These are phyloP conservation scores for Rhadinocentrus ornatus DNA, from an alignment of 2,797 vertebrate genomes.

Conservation along the genomic window DNA sequence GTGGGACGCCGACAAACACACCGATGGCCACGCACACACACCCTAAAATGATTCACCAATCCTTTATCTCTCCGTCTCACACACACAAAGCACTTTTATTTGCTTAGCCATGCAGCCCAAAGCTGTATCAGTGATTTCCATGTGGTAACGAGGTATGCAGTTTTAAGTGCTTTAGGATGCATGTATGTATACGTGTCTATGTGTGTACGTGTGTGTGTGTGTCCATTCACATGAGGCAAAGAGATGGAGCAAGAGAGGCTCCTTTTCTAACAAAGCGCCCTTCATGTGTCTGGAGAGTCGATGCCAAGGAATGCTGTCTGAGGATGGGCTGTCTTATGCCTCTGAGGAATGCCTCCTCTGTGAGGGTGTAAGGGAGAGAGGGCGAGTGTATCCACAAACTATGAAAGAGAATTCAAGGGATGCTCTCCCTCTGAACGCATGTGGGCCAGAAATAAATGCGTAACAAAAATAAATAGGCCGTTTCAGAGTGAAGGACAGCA, in stretches of 20 bases:
- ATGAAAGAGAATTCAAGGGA: constrained; percentile 18
- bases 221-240: constrained; percentile 10
- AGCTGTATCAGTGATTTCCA: constrained; percentile 42
- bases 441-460: constrained; percentile 20
- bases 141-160: constrained; percentile 49
- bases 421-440: neutral
- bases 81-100: constrained; percentile 49
- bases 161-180: constrained; percentile 35
- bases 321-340: constrained; percentile 75
- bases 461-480: neutral
- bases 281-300: constrained; percentile 76
- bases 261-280: constrained; percentile 77
- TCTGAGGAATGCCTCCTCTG: constrained; percentile 70
- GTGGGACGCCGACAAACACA: constrained; percentile 49
- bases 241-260: constrained; percentile 31
- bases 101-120: constrained; percentile 53
- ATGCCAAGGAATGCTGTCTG: constrained; percentile 80
- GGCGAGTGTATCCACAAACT: constrained; percentile 31
- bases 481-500: constrained; percentile 16
- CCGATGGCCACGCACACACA: constrained; percentile 44
- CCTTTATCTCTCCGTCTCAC: neutral
- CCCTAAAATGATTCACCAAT: constrained; percentile 53
- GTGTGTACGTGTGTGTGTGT: constrained; percentile 10
- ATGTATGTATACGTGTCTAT: neutral
- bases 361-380: constrained; percentile 44